These are phyloP conservation scores for Lethenteron camtschaticum DNA, from an alignment of 2,113 vertebrate species.

Conservation along the genomic window DNA sequence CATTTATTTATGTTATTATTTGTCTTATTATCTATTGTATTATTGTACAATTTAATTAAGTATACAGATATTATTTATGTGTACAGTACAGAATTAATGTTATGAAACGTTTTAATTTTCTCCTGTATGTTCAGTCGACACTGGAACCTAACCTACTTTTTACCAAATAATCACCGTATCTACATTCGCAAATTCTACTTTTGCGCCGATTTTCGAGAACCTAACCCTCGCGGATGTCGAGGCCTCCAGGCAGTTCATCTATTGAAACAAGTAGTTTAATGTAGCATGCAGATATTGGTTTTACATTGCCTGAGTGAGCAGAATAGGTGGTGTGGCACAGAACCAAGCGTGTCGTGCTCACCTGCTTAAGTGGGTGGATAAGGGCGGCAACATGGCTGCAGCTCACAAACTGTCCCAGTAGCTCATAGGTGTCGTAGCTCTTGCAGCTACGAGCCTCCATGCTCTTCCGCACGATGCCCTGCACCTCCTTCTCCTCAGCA, in stretches of 20 bases:
- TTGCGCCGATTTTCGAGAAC: too few species aligned
- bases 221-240: too few species aligned
- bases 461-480: slow-evolving; percentile 71
- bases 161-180: too few species aligned
- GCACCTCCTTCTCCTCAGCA: slow-evolving; percentile 82
- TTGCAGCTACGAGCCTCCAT: slow-evolving; percentile 92
- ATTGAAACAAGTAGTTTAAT: neutral
- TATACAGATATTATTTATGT: too few species aligned
- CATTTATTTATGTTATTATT: too few species aligned
- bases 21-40: too few species aligned
- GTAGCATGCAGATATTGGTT: neutral
- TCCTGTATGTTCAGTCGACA: too few species aligned
- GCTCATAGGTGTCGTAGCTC: slow-evolving; percentile 73
- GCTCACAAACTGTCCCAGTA: slow-evolving; percentile 59
- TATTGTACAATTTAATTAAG: too few species aligned
- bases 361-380: slow-evolving; percentile 78
- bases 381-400: slow-evolving; percentile 49
- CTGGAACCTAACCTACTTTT: too few species aligned
- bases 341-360: slow-evolving; percentile 15
- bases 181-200: too few species aligned
- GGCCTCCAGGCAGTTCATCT: neutral
- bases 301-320: neutral
- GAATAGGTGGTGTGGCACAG: neutral
- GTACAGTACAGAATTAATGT: too few species aligned
- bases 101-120: too few species aligned